Evolutionary conservation across 1,140 invertebrate species (phyloP), one percentile per base, ranked within the genome.

Genomic region (Aphis gossypii): DNA sequence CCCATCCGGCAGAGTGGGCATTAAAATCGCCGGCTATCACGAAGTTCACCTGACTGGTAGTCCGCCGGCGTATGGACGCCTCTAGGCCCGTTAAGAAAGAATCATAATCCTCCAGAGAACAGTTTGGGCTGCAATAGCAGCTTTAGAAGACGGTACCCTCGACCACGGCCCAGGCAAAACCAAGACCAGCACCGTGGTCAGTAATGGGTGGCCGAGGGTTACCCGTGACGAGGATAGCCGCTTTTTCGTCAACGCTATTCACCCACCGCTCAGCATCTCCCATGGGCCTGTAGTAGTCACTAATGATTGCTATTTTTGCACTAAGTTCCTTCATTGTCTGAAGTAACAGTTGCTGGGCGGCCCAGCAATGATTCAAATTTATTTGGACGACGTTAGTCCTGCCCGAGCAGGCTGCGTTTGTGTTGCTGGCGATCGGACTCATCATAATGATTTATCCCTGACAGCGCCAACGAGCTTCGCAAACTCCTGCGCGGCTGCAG

Each of bases 361-460:
- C 87, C 87, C 87, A 54, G 18, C 87, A 89, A 35, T 89, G n/a
- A 8, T 89, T 89, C 1, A 89, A 48, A 4, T 89, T 89, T 2
- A 51, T 38, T 11, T 89, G 87, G 0, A 89, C 0, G 0, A 54
- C 25, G 9, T 14, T 51, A 35, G 30, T 88, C 44, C n/a, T n/a
- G 30, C 38, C 30, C 30, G 51, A 89, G 84, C 2, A 5, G 14
- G 14, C 86, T 87, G 23, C 7, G 5, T 30, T 1, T 4, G 44
- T 11, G 38, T 48, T 46, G 1, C 46, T 5, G 18, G 6, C 0
- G 4, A 1, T 88, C 1, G n/a, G 0, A 7, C 1, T 7, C 7
- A 89, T 21, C 35, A 6, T 54, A 20, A 51, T 1, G 11, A 11
- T 23, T 0, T 54, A 1, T 0, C 20, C 2, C 1, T 20, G 4